A percentile compares a stretch with the other conserved stretches of the same genome.
These are phyloP conservation scores for Harpalus rufipes DNA, from an alignment of 2,888 invertebrate species.

Conservation along the genomic window DNA sequence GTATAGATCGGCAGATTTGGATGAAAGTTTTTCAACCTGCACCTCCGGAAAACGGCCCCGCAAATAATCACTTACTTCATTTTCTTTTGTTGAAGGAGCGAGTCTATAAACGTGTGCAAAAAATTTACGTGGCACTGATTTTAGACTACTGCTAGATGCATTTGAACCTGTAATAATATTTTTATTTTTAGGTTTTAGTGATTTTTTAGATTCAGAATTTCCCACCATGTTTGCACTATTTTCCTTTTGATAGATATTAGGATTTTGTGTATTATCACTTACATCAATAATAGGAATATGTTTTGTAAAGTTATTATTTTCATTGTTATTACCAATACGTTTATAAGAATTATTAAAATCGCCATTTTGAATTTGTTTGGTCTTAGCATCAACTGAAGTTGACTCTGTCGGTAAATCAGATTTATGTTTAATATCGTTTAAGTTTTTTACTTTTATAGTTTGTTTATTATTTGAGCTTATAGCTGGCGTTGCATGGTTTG, in stretches of 20 bases:
- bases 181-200: not conserved
- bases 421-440: too few species aligned
- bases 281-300: not conserved
- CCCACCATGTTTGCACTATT: not conserved
- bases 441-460: too few species aligned
- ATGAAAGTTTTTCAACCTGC: not conserved
- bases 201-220: not conserved
- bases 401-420: not conserved
- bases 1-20: not conserved
- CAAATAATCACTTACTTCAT: not conserved
- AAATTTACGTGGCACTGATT: not conserved
- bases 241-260: not conserved
- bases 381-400: not conserved
- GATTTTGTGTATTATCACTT: not conserved
- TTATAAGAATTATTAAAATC: not conserved
- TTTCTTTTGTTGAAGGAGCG: not conserved
- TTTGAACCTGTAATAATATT: not conserved
- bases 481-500: too few species aligned
- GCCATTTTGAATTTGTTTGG: not conserved
- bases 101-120: not conserved
- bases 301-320: not conserved
- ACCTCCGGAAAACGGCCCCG: not conserved
- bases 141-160: not conserved
- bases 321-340: not conserved
- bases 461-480: too few species aligned